These are phyloP conservation scores for Mormyrus lacerda DNA, from an alignment of 2,113 vertebrate species.

Conservation along the genomic window DNA sequence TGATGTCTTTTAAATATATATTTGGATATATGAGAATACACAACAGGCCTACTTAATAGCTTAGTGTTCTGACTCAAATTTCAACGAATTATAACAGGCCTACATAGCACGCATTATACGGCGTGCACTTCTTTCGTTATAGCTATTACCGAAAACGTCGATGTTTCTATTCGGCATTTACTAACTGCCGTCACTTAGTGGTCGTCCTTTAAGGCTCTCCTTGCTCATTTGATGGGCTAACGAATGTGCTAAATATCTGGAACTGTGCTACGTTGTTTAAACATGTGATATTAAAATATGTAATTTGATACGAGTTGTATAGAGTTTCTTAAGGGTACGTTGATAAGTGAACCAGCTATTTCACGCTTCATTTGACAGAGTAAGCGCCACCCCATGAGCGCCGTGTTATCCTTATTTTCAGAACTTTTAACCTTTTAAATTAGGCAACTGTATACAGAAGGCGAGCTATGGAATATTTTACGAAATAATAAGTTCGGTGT, in stretches of 20 bases:
- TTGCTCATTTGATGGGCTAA: not conserved
- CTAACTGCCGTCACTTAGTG: not conserved
- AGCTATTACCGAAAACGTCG: not conserved
- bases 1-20: not conserved
- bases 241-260: not conserved
- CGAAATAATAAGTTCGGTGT: not conserved
- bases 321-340: not conserved
- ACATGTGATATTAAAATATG: not conserved
- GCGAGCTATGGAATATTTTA: not conserved
- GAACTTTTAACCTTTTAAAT: not conserved
- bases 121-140: not conserved
- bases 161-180: not conserved
- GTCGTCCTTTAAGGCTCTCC: not conserved
- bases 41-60: not conserved
- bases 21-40: not conserved
- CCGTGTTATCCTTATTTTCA: not conserved
- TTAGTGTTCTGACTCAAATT: not conserved
- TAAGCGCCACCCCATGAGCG: not conserved
- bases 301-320: slow-evolving; percentile 8
- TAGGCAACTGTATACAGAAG: not conserved
- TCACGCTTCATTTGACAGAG: not conserved
- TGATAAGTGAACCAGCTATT: slow-evolving; percentile 15
- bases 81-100: not conserved
- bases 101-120: not conserved
- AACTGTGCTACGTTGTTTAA: not conserved